Percentiles rank a stretch among this genome's conserved stretches.
These are phyloP conservation scores for Chaetophractus vellerosus DNA, from an alignment of 2,797 vertebrate species.

Conservation along the genomic window DNA sequence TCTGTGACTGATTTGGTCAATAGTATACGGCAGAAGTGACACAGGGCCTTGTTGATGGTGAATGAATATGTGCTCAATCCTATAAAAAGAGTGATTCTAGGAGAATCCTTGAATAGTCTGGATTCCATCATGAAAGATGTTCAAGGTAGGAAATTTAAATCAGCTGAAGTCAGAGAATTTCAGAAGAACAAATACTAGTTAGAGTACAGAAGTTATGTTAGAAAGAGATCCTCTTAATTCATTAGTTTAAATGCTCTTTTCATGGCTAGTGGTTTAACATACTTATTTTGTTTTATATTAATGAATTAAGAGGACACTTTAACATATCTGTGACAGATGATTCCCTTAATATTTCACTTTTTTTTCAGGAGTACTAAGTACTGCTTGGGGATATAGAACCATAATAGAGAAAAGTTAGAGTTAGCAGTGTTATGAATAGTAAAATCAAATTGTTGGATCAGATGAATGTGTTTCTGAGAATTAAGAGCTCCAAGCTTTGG, in stretches of 20 bases:
- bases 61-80: neutral
- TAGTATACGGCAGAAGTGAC: neutral
- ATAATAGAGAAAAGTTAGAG: neutral
- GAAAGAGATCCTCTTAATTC: neutral
- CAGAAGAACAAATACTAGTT: neutral
- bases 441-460: neutral
- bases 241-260: slow-evolving; percentile 32
- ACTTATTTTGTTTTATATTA: slow-evolving; percentile 21
- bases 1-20: neutral
- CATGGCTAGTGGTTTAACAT: neutral
- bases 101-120: slow-evolving; percentile 14
- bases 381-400: neutral
- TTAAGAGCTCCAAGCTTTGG: neutral
- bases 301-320: neutral
- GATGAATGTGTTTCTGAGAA: neutral
- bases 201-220: neutral
- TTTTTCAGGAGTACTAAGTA: neutral
- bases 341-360: slow-evolving; percentile 20
- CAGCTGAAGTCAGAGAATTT: neutral
- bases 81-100: neutral
- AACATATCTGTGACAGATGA: neutral
- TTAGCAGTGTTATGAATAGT: neutral
- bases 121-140: neutral
- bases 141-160: neutral
- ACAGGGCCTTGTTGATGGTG: neutral